Evolutionary conservation across 37 sponge, comb jelly and placozoan genomes (phyloP).

Genomic region (Chondrilla cf. caribensis): DNA sequence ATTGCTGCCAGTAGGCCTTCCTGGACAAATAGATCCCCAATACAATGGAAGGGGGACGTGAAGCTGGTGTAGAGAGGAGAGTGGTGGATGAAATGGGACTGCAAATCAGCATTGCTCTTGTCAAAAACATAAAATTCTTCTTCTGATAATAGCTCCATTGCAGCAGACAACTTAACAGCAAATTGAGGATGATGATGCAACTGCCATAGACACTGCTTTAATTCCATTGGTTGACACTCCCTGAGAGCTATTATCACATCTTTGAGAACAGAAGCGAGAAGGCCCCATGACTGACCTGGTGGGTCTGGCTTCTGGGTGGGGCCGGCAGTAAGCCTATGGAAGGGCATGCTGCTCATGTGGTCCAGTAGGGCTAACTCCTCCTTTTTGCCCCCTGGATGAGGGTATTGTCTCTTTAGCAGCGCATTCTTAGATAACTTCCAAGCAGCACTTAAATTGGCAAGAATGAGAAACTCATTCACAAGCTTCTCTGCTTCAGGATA

Average conservation of each 20-base stretch:
- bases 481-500: conserved; percentile 54
- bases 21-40: conserved; percentile 5
- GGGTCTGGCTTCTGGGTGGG: too few species aligned
- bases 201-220: neutral
- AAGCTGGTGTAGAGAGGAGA: neutral
- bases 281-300: too few species aligned
- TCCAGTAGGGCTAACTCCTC: neutral
- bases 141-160: too few species aligned
- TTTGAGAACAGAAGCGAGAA: too few species aligned
- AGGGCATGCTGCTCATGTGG: too few species aligned
- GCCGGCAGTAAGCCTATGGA: too few species aligned
- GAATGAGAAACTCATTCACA: conserved; percentile 65
- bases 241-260: too few species aligned
- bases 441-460: conserved; percentile 53
- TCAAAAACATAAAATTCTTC: too few species aligned
- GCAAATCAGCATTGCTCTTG: too few species aligned
- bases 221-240: too few species aligned
- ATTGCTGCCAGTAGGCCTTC: neutral
- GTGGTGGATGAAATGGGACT: too few species aligned
- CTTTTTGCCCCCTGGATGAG: neutral
- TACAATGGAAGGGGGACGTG: neutral
- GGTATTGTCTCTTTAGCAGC: conserved; percentile 37
- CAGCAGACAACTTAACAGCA: too few species aligned
- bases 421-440: neutral
- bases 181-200: neutral